Conservation (phyloP, 53 echinoderm and acorn worm species). For the Luidia sarsii region DNA sequence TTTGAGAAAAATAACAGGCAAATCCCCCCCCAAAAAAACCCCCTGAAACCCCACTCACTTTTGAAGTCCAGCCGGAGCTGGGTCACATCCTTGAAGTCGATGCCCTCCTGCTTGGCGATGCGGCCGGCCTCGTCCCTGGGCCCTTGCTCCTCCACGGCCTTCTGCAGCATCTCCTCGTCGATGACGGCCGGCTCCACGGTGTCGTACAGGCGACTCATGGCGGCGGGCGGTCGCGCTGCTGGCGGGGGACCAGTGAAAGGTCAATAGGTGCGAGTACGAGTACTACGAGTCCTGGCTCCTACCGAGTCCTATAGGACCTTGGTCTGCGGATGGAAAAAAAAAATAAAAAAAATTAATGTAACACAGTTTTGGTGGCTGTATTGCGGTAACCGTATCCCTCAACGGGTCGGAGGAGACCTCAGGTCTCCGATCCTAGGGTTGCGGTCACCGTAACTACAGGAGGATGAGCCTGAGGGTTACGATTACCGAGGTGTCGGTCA, state of each 20-base stretch:
- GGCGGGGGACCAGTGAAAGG: no score
- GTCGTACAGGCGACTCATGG: slow-evolving; percentile 98
- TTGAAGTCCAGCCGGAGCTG: slow-evolving; percentile 95
- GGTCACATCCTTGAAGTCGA: slow-evolving; percentile 90
- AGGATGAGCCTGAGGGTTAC: no score
- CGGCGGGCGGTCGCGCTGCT: no score
- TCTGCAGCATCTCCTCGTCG: slow-evolving; percentile 94
- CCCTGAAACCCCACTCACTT: slow-evolving; percentile 63
- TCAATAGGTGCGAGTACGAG: no score
- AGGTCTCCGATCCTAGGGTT: no score
- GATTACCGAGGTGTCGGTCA: no score
- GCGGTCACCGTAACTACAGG: no score
- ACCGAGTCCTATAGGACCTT: no score
- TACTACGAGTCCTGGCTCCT: no score
- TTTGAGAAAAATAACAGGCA: not conserved
- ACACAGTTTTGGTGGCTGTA: no score
- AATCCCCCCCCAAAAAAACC: not conserved
- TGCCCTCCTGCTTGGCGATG: slow-evolving; percentile 93
- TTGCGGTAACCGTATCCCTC: no score
- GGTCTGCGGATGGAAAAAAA: not conserved
- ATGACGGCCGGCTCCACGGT: slow-evolving; percentile 97
- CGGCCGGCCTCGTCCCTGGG: slow-evolving; percentile 99
- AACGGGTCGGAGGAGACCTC: no score
- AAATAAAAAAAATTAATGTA: not conserved
- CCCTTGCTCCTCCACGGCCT: slow-evolving; percentile 97